Evolutionary conservation across 1,140 invertebrate genomes (phyloP), one percentile per base, ranked within the genome.

Genomic region (Polyergus mexicanus): DNA sequence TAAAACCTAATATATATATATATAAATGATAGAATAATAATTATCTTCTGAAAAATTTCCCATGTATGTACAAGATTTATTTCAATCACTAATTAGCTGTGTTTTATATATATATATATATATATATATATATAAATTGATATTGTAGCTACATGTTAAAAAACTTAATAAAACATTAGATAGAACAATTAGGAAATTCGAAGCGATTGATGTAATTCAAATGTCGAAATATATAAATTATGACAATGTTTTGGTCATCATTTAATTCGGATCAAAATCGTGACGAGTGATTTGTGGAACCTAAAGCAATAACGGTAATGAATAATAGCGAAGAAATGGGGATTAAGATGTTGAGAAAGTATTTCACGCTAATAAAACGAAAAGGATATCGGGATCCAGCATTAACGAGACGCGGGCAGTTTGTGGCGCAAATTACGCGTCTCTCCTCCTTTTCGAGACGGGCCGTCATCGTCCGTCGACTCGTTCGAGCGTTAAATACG

Each of bases 401-500:
- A 69, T 69, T 80, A 80, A 80, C 51, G 65, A 80, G 77, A 80
- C 28, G 77, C 76, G 76, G 38, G 76, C 65, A 68, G 63, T 32
- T 51, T 35, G 25, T 32, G 65, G 69, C 16, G 65, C 77, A 80
- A 69, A 80, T 80, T 80, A 80, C 77, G 76, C 44, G 77, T 56
- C 77, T 80, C 35, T 80, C 51, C 63, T 38, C 63, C 76, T 68
- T 77, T 80, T 68, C 32, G 44, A 68, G 44, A 38, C 13, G 44
- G 19, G 54, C 47, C 63, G n/a, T 68, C 77, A 69, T 69, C 77
- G 76, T 60, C 25, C 74, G 58, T 47, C 58, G 75, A 35, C 75
- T 77, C 41, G 75, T 77, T 77, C 51, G 65, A 80, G 77, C 66
- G 77, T 80, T 80, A 80, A 80, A 80, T 80, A 80, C 77, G 35